Percentiles rank a stretch among this genome's conserved stretches.
These are phyloP conservation scores for Streptopelia turtur DNA, from an alignment of 2,797 vertebrate genomes.

Conservation along the genomic window DNA sequence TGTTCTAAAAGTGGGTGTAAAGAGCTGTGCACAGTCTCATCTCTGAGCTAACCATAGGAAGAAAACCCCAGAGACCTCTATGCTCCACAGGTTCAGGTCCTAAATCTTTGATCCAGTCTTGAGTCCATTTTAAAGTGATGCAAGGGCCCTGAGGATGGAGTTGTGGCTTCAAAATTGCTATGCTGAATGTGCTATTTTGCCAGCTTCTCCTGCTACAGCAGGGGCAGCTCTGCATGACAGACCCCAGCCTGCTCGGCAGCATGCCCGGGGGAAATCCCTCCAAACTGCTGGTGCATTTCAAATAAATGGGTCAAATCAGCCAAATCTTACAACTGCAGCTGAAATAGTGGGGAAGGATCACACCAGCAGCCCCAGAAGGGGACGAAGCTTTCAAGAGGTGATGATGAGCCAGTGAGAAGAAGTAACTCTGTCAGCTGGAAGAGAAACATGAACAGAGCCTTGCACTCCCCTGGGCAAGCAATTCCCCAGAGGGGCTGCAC, in stretches of 20 bases:
- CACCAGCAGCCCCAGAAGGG: neutral
- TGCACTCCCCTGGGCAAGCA: neutral
- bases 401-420: neutral
- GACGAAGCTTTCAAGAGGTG: neutral
- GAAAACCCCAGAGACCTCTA: neutral
- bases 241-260: neutral
- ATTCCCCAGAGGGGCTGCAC: neutral
- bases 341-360: neutral
- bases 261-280: neutral
- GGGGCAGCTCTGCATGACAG: neutral
- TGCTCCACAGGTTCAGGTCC: neutral
- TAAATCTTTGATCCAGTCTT: neutral
- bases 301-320: neutral
- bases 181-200: neutral
- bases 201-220: neutral
- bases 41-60: neutral
- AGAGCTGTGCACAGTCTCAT: neutral
- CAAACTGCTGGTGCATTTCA: neutral
- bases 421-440: neutral
- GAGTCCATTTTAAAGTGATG: neutral
- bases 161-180: neutral
- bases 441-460: neutral
- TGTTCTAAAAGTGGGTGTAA: neutral
- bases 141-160: neutral
- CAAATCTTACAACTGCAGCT: neutral